Evolutionary conservation across 2,888 invertebrate genomes (phyloP).

Genomic region (Melanostoma mellinum): DNA sequence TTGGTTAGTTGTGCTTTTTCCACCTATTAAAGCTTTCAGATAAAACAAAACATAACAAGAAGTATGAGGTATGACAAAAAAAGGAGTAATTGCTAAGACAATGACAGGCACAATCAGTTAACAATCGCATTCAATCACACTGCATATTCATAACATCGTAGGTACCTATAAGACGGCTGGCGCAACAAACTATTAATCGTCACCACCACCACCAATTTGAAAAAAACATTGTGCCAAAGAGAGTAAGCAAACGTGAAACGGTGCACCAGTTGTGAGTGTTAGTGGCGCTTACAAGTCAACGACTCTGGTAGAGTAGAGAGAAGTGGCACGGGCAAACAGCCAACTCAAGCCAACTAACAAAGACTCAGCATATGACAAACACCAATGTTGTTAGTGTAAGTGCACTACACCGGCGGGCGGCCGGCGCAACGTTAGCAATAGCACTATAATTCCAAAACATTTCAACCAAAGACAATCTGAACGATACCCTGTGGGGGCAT

Average conservation of each 20-base stretch:
- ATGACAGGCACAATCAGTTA: conserved; percentile 71
- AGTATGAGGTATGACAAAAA: conserved; percentile 52
- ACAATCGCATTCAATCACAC: conserved; percentile 69
- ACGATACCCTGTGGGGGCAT: conserved; percentile 13
- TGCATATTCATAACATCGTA: conserved; percentile 60
- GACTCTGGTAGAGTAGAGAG: conserved; percentile 52
- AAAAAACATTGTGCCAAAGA: neutral
- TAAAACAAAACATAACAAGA: conserved; percentile 32
- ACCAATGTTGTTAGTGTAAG: conserved; percentile 17
- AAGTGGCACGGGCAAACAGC: conserved; percentile 34
- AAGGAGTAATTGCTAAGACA: conserved; percentile 66
- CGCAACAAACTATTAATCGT: conserved; percentile 68
- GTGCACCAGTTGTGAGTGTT: conserved; percentile 38
- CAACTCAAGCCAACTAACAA: conserved; percentile 34
- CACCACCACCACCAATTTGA: conserved; percentile 28
- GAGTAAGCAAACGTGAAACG: conserved; percentile 13
- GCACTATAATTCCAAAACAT: conserved; percentile 57
- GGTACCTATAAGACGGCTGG: conserved; percentile 28
- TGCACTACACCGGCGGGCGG: neutral
- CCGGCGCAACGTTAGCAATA: conserved; percentile 35
- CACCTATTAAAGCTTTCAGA: neutral
- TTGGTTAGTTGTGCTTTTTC: conserved; percentile 19
- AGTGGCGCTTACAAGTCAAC: conserved; percentile 72
- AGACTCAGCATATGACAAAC: conserved; percentile 58
- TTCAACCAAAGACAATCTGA: conserved; percentile 46